These are phyloP conservation scores for Sebastes matsubarae DNA, from an alignment of 2,797 vertebrate species.

Conservation along the genomic window DNA sequence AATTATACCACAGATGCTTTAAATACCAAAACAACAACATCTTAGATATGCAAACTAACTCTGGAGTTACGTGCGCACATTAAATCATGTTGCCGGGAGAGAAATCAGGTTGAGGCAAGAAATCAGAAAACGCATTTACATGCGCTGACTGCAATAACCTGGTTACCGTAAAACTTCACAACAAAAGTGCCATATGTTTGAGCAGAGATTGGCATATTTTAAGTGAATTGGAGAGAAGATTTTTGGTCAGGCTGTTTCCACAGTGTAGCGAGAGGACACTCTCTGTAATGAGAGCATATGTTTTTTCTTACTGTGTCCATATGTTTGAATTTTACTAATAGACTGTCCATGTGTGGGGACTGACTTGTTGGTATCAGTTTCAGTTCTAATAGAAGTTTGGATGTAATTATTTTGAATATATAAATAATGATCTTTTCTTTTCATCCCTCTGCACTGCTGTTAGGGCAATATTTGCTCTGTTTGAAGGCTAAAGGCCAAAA, in stretches of 20 bases:
- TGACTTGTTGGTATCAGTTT: not conserved
- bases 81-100: conserved; percentile 29
- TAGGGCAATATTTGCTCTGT: not conserved
- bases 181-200: not conserved
- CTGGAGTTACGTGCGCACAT: conserved; percentile 13
- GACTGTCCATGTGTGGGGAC: not conserved
- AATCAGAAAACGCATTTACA: conserved; percentile 29
- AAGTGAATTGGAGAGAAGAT: conserved; percentile 1
- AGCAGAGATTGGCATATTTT: not conserved
- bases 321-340: not conserved
- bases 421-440: not conserved
- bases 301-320: not conserved
- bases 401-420: not conserved
- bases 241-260: not conserved
- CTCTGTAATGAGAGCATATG: not conserved
- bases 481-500: not conserved
- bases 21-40: conserved; percentile 7
- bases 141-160: conserved; percentile 15
- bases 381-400: not conserved
- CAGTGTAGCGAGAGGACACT: not conserved
- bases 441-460: not conserved
- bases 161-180: conserved; percentile 11
- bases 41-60: conserved; percentile 15
- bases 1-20: not conserved
- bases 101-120: conserved; percentile 33